Evolutionary conservation across 2,113 vertebrate species (phyloP).

Genomic region (Eonycteris spelaea): DNA sequence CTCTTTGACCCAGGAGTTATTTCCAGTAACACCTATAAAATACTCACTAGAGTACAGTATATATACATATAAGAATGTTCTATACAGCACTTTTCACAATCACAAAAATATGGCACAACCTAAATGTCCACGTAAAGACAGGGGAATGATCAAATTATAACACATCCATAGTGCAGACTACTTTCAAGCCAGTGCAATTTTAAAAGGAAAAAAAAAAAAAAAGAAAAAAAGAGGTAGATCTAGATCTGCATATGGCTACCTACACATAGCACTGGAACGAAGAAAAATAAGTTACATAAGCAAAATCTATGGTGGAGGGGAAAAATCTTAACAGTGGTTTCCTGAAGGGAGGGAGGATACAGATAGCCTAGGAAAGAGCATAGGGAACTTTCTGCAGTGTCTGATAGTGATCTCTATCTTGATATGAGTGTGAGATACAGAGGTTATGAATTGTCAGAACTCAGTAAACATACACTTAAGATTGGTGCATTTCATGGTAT

Average conservation of each 20-base stretch:
- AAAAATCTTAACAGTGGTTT: not conserved
- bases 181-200: not conserved
- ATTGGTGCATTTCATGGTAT: not conserved
- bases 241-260: not conserved
- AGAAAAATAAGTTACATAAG: not conserved
- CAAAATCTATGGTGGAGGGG: not conserved
- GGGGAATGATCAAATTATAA: not conserved
- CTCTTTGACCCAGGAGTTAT: slow-evolving; percentile 8
- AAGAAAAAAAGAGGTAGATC: not conserved
- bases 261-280: not conserved
- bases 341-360: not conserved
- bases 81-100: not conserved
- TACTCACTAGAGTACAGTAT: not conserved
- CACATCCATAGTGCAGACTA: not conserved
- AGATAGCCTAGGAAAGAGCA: not conserved
- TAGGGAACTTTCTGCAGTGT: not conserved
- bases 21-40: slow-evolving; percentile 8
- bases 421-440: not conserved
- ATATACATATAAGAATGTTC: not conserved
- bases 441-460: not conserved
- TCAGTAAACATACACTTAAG: not conserved
- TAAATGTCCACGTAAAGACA: not conserved
- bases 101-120: not conserved
- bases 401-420: not conserved
- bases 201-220: not conserved